Base-by-base conservation (phyloP, 2,888 invertebrate genomes). In the Andrena bicolor region DNA sequence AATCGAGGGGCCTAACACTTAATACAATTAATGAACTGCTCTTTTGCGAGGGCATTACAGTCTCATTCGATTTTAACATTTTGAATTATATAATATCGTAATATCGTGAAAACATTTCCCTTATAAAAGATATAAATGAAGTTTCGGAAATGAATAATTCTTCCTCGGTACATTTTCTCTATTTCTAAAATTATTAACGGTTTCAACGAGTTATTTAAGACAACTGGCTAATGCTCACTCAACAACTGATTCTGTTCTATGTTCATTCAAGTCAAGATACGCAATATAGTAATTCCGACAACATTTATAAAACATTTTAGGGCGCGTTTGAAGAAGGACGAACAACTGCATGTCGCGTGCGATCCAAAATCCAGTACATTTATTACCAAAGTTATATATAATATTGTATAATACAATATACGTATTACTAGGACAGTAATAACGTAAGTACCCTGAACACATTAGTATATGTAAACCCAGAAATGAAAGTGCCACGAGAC, bases 311-410 rank as follows among this genome's bases (percentile, higher is more conserved):
- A 72, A 48, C 53, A 60, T 51, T 72, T 61, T 48, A 64, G 76
- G 63, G 63, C 53, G 30, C 79, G 71, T 28, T 68, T 80, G 81
- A 84, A 73, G 74, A 79, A 86, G 84, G 70, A 82, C 82, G 84
- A 84, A 87, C 78, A 85, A 85, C 79, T 69, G 69, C 71, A 75
- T 84, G 60, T 80, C 80, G 72, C 84, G 82, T 88, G 85, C 79
- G 68, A 84, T 88, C 83, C 85, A 88, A 83, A 71, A 89, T 84
- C 76, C 69, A 80, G 64, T 81, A 85, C 61, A 80, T 88, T 89
- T 88, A 88, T 88, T 87, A 86, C 20, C 72, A 77, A 84, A 83
- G 26, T 65, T 73, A 70, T 77, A 7, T 81, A 70, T 76, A 84
- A 77, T 76, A 16, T 82, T 77, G 41, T 84, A 82, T 82, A 51